phyloP scores from a whole-genome alignment of 2,113 vertebrate species.

The human region DNA sequence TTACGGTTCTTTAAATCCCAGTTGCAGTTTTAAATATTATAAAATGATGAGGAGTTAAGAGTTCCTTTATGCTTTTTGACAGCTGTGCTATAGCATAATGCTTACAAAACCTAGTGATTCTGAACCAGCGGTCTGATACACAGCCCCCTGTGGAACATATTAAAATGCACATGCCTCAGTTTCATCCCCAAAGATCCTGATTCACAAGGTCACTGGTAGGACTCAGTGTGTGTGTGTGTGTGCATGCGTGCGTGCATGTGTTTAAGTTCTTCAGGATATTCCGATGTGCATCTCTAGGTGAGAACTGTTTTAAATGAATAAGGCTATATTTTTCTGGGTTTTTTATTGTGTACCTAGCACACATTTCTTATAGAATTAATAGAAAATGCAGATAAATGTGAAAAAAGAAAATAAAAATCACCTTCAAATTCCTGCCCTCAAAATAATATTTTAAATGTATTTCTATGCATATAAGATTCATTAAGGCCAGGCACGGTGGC shows the following conservation, averaged over 20 bases:
- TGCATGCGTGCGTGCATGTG: accelerated
- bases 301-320: background rate
- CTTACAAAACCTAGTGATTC: background rate
- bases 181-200: background rate
- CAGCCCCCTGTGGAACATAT: background rate
- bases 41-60: background rate
- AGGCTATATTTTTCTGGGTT: background rate
- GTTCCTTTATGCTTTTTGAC: background rate
- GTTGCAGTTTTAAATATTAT: background rate
- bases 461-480: background rate
- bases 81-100: background rate
- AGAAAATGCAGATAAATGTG: background rate
- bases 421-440: background rate
- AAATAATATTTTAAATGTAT: background rate
- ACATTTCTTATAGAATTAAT: background rate
- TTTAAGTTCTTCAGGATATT: background rate
- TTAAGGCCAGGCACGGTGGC: no score
- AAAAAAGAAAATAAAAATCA: conserved; percentile 5
- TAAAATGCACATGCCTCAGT: background rate
- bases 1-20: background rate
- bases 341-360: background rate
- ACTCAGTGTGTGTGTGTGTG: accelerated
- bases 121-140: background rate
- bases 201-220: background rate
- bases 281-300: background rate